Evolutionary conservation across 2,888 invertebrate genomes (phyloP), one percentile per base, ranked within the genome.

Genomic region (Spilarctia lutea): DNA sequence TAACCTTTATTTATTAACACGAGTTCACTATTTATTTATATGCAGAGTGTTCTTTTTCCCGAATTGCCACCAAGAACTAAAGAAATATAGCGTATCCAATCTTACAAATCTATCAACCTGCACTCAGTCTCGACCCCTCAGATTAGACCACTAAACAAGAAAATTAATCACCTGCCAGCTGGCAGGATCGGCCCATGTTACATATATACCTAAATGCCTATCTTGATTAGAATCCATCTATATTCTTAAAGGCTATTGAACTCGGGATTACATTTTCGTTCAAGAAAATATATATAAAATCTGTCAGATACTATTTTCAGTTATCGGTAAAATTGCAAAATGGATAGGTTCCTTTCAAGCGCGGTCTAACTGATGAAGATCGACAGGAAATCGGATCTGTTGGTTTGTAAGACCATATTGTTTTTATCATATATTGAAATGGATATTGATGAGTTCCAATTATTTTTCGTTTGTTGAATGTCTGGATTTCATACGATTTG

Each of bases 351-450:
- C 79, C 48, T 72, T 75, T 79, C 79, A 81, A 63, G 48, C 56
- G 65, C 30, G 69, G 75, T 33, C 56, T 77, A 68, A 45, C 77
- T 82, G 77, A 82, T 79, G 65, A 79, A 81, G 75, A 77, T 73
- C 56, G 75, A 72, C 75, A 60, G 65, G 48, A 77, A 66, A 77
- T 69, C 48, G 39, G 27, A 74, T 72, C 72, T 68, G 67, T 71
- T 42, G 30, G 69, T 48, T 13, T 24, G 33, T 56, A 71, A 27
- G 33, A 35, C 35, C 3, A 68, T 35, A 68, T 60, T 72, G n/a
- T 45, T 72, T 72, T 71, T 71, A 33, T 65, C 68, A 42, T 30
- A 30, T 52, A 24, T 67, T 39, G 30, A 42, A 66, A 42, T 72
- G 8, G 39, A 27, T 39, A 33, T 52, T 11, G 27, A 39, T 65